These are phyloP conservation scores for Cryptoblepharus egeriae DNA, from an alignment of 2,797 vertebrate genomes.

Conservation along the genomic window DNA sequence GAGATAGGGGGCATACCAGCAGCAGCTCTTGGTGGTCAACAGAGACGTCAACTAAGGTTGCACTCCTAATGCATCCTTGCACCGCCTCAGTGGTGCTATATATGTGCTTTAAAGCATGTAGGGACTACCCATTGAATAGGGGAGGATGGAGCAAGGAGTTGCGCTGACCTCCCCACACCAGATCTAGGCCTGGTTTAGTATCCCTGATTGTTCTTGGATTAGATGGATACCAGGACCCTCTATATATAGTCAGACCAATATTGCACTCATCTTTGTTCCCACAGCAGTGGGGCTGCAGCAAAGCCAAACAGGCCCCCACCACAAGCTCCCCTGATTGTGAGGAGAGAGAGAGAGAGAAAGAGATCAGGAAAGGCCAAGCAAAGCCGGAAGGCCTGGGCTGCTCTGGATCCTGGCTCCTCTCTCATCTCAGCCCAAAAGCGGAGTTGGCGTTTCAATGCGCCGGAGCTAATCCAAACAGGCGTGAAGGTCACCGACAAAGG, in stretches of 20 bases:
- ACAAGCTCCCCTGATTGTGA: no score
- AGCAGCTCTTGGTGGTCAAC: no score
- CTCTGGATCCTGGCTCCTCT: neutral
- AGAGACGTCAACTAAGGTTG: neutral
- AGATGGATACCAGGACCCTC: no score
- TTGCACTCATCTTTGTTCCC: neutral
- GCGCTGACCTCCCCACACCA: no score
- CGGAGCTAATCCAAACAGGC: slow-evolving; percentile 51
- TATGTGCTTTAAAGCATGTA: no score
- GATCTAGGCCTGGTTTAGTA: no score
- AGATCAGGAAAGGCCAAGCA: neutral
- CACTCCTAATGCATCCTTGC: no score
- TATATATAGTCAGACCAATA: neutral
- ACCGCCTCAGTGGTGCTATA: no score
- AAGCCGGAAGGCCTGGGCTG: neutral
- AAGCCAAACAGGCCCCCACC: neutral
- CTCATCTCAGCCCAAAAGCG: neutral
- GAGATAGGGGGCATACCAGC: neutral
- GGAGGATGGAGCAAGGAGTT: no score
- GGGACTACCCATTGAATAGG: no score
- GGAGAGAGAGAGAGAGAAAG: no score
- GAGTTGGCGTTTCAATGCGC: neutral
- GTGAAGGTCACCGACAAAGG: slow-evolving; percentile 44
- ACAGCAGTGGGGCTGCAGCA: neutral
- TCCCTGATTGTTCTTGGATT: no score